Conservation (phyloP, 2,797 vertebrate species). For the Spinus olivaceus region DNA sequence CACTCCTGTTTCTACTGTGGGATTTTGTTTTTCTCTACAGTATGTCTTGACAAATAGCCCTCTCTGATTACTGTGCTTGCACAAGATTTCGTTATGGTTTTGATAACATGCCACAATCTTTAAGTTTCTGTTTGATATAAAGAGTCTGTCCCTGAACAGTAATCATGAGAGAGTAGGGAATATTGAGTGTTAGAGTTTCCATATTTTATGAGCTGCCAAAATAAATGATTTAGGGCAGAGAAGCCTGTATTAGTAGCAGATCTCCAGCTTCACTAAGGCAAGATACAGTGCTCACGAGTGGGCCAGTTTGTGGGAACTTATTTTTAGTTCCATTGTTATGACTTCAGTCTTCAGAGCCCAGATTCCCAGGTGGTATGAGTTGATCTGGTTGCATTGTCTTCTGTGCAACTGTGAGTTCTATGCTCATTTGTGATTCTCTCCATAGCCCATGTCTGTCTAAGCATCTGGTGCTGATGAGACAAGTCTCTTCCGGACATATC, state of each 20-base stretch:
- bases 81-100: slow-evolving; percentile 69
- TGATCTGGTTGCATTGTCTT: slow-evolving; percentile 14
- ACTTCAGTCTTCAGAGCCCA: slow-evolving; percentile 6
- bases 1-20: slow-evolving; percentile 61
- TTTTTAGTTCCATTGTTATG: slow-evolving; percentile 33
- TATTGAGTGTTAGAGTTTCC: slow-evolving; percentile 67
- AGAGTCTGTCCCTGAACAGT: slow-evolving; percentile 59
- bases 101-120: slow-evolving; percentile 71
- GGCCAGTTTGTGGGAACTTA: slow-evolving; percentile 49
- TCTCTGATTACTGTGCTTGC: slow-evolving; percentile 65
- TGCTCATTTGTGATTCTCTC: not conserved
- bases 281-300: slow-evolving; percentile 40
- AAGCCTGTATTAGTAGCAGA: slow-evolving; percentile 62
- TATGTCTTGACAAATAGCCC: slow-evolving; percentile 67
- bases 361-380: slow-evolving; percentile 35
- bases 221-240: slow-evolving; percentile 59
- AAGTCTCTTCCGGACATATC: not conserved
- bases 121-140: slow-evolving; percentile 65
- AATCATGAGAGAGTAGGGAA: slow-evolving; percentile 56
- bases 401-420: not conserved
- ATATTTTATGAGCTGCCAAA: slow-evolving; percentile 71
- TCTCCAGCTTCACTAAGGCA: slow-evolving; percentile 47
- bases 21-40: slow-evolving; percentile 67
- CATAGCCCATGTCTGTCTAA: not conserved
- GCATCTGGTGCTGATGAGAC: not conserved